Evolutionary conservation across 2,888 invertebrate species (phyloP).

Genomic region (Cabera pusaria): DNA sequence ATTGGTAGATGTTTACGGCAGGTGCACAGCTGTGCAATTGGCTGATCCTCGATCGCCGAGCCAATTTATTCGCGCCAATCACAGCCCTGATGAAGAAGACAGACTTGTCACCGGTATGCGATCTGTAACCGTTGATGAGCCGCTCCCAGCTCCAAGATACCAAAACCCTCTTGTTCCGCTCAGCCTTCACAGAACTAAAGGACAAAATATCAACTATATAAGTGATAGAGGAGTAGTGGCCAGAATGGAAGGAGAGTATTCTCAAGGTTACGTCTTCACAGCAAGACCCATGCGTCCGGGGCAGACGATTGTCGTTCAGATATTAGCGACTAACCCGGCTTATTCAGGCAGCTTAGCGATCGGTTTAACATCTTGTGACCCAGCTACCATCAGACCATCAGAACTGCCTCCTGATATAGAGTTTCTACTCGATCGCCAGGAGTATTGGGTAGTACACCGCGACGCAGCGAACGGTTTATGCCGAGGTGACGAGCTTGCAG

Average conservation of each 20-base stretch:
- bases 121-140: constrained; percentile 85
- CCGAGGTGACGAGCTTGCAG: constrained; percentile 93
- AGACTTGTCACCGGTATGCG: constrained; percentile 87
- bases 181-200: constrained; percentile 89
- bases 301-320: constrained; percentile 93
- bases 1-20: constrained; percentile 98
- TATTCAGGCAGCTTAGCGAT: constrained; percentile 96
- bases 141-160: constrained; percentile 86
- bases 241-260: constrained; percentile 93
- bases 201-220: constrained; percentile 92
- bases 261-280: constrained; percentile 98
- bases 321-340: constrained; percentile 92
- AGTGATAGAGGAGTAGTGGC: constrained; percentile 91
- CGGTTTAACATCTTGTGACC: constrained; percentile 98
- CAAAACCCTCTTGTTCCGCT: constrained; percentile 86
- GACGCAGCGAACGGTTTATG: constrained; percentile 94
- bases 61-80: constrained; percentile 57
- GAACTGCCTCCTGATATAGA: constrained; percentile 96
- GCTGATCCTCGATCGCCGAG: constrained; percentile 88
- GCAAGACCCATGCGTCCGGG: constrained; percentile 93
- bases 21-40: constrained; percentile 97
- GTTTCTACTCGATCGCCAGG: constrained; percentile 94
- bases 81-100: constrained; percentile 82
- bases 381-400: constrained; percentile 87
- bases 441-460: constrained; percentile 98